These are phyloP conservation scores for Stenichneumon culpator DNA, from an alignment of 2,888 invertebrate species.

Conservation along the genomic window DNA sequence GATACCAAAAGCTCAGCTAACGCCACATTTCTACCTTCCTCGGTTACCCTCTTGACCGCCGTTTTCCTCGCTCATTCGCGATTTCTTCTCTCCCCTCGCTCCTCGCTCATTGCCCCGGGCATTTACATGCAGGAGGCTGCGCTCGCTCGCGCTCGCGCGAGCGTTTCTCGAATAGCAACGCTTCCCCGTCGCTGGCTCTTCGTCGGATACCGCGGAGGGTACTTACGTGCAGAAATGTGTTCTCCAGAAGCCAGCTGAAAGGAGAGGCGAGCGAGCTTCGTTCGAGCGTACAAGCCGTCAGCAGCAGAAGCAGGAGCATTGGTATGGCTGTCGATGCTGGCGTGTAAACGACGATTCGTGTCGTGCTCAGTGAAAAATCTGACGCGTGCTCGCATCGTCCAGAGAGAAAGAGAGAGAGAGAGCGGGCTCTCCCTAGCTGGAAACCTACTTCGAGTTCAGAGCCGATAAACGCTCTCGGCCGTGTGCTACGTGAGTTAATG, in stretches of 20 bases:
- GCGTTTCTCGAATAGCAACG: constrained; percentile 66
- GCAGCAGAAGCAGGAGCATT: constrained; percentile 48
- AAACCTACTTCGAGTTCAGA: constrained; percentile 59
- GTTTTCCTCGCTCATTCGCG: constrained; percentile 26
- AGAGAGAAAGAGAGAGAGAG: constrained; percentile 18
- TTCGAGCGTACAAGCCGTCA: constrained; percentile 43
- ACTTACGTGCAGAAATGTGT: constrained; percentile 65
- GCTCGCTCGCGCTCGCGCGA: constrained; percentile 21
- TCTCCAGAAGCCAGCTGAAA: constrained; percentile 49
- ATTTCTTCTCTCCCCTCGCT: constrained; percentile 21
- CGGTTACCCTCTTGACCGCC: constrained; percentile 7
- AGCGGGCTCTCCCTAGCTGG: constrained; percentile 27
- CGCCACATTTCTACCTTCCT: constrained; percentile 25
- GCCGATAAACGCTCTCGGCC: constrained; percentile 56
- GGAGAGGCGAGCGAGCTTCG: constrained; percentile 31
- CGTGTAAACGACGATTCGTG: constrained; percentile 78
- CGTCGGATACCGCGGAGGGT: constrained; percentile 43
- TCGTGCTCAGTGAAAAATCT: constrained; percentile 76
- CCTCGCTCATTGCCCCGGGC: constrained; percentile 68
- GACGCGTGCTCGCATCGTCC: constrained; percentile 70
- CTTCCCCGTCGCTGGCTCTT: constrained; percentile 15
- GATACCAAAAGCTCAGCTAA: constrained; percentile 9
- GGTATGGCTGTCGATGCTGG: constrained; percentile 68
- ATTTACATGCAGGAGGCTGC: constrained; percentile 77
- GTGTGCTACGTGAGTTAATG: constrained; percentile 49